Evolutionary conservation across 2,113 vertebrate species (phyloP).

Genomic region (Vulpes vulpes): DNA sequence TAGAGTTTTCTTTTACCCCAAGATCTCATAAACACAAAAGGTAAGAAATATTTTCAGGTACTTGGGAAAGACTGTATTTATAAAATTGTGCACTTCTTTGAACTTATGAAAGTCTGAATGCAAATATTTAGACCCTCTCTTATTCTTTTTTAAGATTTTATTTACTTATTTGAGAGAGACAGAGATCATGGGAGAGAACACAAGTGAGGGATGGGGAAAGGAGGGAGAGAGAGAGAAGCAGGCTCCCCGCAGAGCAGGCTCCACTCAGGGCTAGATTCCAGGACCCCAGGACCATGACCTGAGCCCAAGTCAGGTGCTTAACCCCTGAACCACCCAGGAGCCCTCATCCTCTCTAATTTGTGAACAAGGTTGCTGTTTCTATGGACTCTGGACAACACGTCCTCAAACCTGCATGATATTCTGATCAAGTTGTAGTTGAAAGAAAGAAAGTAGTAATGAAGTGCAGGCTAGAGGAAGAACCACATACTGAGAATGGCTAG

Average conservation of each 20-base stretch:
- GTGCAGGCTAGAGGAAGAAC: conserved; percentile 60
- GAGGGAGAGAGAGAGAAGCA: background rate
- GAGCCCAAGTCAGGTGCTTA: background rate
- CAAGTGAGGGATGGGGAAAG: background rate
- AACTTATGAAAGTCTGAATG: background rate
- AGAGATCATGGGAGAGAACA: background rate
- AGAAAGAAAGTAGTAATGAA: conserved; percentile 28
- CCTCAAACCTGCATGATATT: background rate
- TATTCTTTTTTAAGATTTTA: conserved; percentile 2
- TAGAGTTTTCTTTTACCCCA: background rate
- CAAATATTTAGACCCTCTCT: background rate
- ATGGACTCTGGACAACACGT: background rate
- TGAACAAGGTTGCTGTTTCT: background rate
- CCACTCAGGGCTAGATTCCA: background rate
- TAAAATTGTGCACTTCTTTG: conserved; percentile 16
- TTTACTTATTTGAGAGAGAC: background rate
- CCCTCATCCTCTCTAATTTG: background rate
- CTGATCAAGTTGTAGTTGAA: conserved; percentile 22
- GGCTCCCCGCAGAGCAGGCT: background rate
- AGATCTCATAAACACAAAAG: background rate
- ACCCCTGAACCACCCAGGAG: background rate
- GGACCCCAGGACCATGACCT: background rate
- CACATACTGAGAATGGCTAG: conserved; percentile 78
- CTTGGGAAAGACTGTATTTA: background rate
- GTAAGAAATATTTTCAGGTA: conserved; percentile 9